Evolutionary conservation across 2,113 vertebrate genomes (phyloP).

Genomic region (Furnarius figulus): DNA sequence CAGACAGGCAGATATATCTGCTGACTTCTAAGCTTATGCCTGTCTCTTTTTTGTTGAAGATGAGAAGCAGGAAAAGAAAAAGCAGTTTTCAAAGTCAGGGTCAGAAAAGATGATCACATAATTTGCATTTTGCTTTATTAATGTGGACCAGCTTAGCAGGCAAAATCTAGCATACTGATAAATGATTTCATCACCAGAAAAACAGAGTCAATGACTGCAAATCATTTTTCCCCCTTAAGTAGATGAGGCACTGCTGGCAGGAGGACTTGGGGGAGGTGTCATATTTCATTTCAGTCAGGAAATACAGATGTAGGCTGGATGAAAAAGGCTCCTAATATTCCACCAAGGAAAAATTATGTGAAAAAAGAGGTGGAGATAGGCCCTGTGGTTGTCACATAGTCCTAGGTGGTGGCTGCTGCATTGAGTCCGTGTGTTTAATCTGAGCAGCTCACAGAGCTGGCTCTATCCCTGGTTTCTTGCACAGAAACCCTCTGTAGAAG

Average conservation of each 20-base stretch:
- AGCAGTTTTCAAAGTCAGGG: neutral
- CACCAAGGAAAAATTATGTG: neutral
- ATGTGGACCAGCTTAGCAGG: neutral
- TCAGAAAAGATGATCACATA: neutral
- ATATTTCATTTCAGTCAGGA: neutral
- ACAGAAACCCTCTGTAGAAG: neutral
- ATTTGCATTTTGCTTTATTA: conserved; percentile 47
- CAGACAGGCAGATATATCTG: neutral
- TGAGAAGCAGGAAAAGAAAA: conserved; percentile 22
- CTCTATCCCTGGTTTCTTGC: neutral
- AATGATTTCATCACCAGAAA: neutral
- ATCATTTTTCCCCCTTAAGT: neutral
- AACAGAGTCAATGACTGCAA: neutral
- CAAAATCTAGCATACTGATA: neutral
- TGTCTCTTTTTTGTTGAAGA: neutral
- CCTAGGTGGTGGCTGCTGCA: neutral
- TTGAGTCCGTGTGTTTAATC: neutral
- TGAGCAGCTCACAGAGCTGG: neutral
- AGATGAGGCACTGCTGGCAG: neutral
- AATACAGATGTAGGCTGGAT: neutral
- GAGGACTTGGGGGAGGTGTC: neutral
- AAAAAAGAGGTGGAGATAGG: neutral
- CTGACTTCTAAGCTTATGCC: conserved; percentile 8
- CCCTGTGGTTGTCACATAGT: neutral
- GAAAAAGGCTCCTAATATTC: neutral